Percentiles rank a stretch among this genome's conserved stretches.
Evolutionary conservation across 2,113 vertebrate genomes (phyloP).

Genomic region (Cromileptes altivelis): DNA sequence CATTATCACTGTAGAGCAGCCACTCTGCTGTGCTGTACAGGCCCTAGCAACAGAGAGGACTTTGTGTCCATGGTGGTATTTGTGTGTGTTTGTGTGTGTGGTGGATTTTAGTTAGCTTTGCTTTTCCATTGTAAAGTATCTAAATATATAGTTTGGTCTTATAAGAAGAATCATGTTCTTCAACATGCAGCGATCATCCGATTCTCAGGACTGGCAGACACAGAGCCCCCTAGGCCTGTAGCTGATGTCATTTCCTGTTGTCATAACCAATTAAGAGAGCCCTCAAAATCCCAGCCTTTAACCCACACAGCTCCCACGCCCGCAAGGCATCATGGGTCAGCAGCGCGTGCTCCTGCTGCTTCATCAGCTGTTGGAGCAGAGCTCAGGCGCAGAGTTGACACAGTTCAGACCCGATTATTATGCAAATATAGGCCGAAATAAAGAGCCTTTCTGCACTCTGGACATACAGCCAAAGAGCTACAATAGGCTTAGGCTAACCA

Average conservation of each 20-base stretch:
- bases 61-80: background rate
- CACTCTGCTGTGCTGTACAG: constrained; percentile 23
- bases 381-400: constrained; percentile 64
- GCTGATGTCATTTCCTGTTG: constrained; percentile 75
- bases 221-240: constrained; percentile 35
- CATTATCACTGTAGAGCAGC: constrained; percentile 61
- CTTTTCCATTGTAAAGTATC: background rate
- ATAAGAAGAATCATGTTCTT: background rate
- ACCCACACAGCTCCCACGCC: constrained; percentile 69
- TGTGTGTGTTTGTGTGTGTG: constrained; percentile 10
- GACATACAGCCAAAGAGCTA: constrained; percentile 58
- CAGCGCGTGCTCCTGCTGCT: constrained; percentile 58
- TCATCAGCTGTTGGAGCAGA: constrained; percentile 66
- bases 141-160: background rate
- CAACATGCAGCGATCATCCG: background rate
- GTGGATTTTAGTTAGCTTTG: background rate
- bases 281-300: constrained; percentile 42
- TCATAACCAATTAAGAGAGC: constrained; percentile 64
- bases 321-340: constrained; percentile 77
- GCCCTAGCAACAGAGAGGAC: constrained; percentile 29
- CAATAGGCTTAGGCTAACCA: constrained; percentile 57
- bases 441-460: constrained; percentile 70
- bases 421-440: constrained; percentile 74
- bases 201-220: constrained; percentile 24
- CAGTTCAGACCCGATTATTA: constrained; percentile 78